Evolutionary conservation across 2,113 vertebrate genomes (phyloP).

Genomic region (Vidua macroura): DNA sequence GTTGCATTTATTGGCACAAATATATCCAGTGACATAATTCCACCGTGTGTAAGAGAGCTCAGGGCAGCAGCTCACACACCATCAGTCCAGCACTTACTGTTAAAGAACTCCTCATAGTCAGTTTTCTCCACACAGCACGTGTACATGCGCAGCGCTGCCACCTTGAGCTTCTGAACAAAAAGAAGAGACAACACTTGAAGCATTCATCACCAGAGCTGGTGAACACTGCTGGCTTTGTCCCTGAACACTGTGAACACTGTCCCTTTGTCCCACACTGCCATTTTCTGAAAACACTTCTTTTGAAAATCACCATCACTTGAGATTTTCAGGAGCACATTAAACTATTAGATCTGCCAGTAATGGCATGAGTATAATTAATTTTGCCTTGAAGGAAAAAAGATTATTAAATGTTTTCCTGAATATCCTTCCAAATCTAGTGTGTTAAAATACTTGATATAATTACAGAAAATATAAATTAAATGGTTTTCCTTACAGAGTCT

Average conservation of each 20-base stretch:
- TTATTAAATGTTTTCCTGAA: neutral
- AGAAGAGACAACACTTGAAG: conserved; percentile 42
- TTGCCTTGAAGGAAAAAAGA: neutral
- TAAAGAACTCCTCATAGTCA: conserved; percentile 94
- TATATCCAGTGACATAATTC: neutral
- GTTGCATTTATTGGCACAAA: neutral
- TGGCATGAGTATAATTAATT: neutral
- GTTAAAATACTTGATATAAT: neutral
- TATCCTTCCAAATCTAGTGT: neutral
- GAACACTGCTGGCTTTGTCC: neutral
- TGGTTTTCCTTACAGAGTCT: neutral
- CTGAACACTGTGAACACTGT: neutral
- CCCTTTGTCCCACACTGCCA: neutral
- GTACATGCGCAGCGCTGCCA: conserved; percentile 96
- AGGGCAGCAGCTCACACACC: neutral
- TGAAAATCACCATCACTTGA: neutral
- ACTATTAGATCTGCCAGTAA: neutral
- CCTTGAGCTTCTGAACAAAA: conserved; percentile 91
- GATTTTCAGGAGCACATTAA: neutral
- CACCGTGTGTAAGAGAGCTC: neutral
- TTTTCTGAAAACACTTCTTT: neutral
- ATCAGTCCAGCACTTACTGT: conserved; percentile 79
- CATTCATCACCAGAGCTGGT: neutral
- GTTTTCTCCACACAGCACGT: conserved; percentile 96
- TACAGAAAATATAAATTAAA: neutral